These are phyloP conservation scores for Heliconius eleuchia DNA, from an alignment of 1,140 invertebrate species.

Conservation along the genomic window DNA sequence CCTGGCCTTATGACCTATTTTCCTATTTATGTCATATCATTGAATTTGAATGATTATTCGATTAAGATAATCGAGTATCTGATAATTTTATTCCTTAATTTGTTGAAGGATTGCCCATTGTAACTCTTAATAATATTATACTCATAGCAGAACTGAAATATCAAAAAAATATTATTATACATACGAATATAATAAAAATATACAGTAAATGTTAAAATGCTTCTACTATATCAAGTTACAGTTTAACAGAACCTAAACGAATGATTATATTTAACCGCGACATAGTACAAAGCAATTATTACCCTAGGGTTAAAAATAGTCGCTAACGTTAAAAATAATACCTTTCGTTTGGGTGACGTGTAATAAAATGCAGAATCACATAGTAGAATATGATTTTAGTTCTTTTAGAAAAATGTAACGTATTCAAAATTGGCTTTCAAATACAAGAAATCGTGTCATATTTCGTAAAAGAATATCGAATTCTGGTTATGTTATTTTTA, in stretches of 20 bases:
- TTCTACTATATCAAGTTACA: constrained; percentile 35
- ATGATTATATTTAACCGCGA: constrained; percentile 40
- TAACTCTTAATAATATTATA: background rate
- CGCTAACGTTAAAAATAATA: constrained; percentile 63
- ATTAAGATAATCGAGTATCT: background rate
- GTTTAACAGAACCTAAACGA: constrained; percentile 28
- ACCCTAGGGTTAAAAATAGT: constrained; percentile 58
- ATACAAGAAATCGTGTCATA: background rate
- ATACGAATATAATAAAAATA: background rate
- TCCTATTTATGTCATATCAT: background rate
- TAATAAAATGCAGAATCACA: constrained; percentile 36
- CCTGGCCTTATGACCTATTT: constrained; percentile 26
- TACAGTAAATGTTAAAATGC: background rate
- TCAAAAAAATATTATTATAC: background rate
- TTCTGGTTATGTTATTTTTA: background rate
- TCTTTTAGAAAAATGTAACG: background rate
- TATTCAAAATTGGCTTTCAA: background rate
- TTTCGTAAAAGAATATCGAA: background rate
- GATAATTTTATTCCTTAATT: background rate
- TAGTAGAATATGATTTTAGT: constrained; percentile 1
- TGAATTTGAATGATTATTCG: background rate
- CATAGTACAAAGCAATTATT: constrained; percentile 54
- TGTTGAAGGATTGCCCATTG: background rate
- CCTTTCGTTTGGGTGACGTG: constrained; percentile 49
- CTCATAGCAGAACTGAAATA: background rate